Evolutionary conservation across 1,140 invertebrate genomes (phyloP).

Genomic region (Bombyx mandarina): DNA sequence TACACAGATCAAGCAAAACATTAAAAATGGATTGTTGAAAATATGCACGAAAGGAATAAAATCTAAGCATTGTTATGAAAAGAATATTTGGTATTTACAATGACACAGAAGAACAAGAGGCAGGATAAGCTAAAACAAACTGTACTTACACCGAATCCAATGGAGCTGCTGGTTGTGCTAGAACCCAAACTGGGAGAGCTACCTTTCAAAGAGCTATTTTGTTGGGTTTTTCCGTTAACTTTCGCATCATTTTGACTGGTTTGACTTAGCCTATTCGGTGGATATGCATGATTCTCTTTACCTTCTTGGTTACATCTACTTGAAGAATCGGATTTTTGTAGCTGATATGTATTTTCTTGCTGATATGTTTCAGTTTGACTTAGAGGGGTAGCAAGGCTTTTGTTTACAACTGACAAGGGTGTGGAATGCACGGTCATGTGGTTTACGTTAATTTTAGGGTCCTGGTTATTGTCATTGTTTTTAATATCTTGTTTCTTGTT

Average conservation of each 20-base stretch:
- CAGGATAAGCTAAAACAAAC: neutral
- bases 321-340: conserved; percentile 68
- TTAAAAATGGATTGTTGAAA: neutral
- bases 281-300: conserved; percentile 67
- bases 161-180: conserved; percentile 47
- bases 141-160: conserved; percentile 60
- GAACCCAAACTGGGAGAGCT: conserved; percentile 55
- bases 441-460: conserved; percentile 54
- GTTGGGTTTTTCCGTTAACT: conserved; percentile 36
- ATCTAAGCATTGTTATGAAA: neutral
- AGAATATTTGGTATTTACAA: neutral
- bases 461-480: conserved; percentile 44
- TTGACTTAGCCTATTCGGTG: conserved; percentile 65
- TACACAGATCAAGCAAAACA: neutral
- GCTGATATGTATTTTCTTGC: conserved; percentile 64
- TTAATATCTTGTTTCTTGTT: conserved; percentile 55
- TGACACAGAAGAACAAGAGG: too few relatives aligned
- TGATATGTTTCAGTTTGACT: conserved; percentile 71
- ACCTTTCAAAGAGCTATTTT: conserved; percentile 45
- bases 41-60: too few relatives aligned
- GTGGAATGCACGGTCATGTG: conserved; percentile 79
- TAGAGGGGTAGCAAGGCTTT: conserved; percentile 74
- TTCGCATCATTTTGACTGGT: conserved; percentile 51
- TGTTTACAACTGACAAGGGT: conserved; percentile 76
- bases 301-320: conserved; percentile 67